Evolutionary conservation across 2,113 vertebrate species (phyloP).

Genomic region (Gallinago jamesoni): DNA sequence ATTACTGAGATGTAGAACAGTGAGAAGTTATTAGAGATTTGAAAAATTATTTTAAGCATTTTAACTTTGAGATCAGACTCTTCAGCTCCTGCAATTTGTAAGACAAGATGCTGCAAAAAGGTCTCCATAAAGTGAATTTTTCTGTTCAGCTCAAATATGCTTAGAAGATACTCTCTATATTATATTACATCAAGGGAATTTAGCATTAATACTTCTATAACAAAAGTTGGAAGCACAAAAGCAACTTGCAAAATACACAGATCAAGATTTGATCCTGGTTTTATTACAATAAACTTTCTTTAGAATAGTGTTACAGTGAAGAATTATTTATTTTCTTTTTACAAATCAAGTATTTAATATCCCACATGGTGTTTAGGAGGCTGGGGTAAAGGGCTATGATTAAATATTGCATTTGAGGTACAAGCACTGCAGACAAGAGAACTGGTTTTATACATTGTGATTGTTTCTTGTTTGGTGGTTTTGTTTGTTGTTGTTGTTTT

Average conservation of each 20-base stretch:
- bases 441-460: neutral
- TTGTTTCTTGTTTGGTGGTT: neutral
- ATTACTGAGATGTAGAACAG: neutral
- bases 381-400: neutral
- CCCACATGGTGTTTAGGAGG: neutral
- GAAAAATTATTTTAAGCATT: slow-evolving; percentile 20
- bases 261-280: neutral
- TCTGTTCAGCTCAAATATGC: neutral
- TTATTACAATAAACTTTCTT: neutral
- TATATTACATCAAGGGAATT: neutral
- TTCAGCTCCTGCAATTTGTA: slow-evolving; percentile 7
- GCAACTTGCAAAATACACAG: neutral
- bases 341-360: neutral
- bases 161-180: neutral
- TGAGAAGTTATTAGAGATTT: slow-evolving; percentile 1
- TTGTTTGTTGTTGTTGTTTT: neutral
- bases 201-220: neutral
- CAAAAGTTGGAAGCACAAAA: neutral
- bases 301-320: neutral
- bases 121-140: slow-evolving; percentile 16
- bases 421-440: neutral
- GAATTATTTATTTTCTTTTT: neutral
- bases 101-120: neutral
- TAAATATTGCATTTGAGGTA: neutral
- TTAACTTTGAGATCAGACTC: neutral